Evolutionary conservation across 2,113 vertebrate genomes (phyloP), one percentile per base, ranked within the genome.

Genomic region (Epinephelus fuscoguttatus): DNA sequence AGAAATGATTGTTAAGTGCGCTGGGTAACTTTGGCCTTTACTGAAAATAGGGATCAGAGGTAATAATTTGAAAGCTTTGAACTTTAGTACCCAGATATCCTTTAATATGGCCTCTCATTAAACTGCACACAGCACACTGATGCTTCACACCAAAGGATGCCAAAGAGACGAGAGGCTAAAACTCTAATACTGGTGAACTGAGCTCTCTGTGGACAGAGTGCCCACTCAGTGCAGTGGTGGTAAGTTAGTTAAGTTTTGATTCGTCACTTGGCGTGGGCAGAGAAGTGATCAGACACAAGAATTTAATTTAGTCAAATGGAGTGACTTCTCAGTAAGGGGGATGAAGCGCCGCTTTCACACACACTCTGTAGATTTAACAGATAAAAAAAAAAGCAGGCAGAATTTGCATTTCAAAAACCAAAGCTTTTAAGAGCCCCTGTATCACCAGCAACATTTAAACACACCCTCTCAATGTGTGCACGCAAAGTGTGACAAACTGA

Each of bases 21-120:
- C 14, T 5, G 2, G 49, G 49, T 23, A 71, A 55, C 47, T 71
- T 33, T 23, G 17, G 55, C 27, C 52, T 9, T 25, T 23, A 79
- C 40, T 57, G 17, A 12, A 60, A 2, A 18, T 59, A 30, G 4
- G 37, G 47, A 17, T 81, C 70, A 49, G 27, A 21, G 47, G 76
- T 47, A 69, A 78, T 53, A 60, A 53, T 62, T 49, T 77, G 40
- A 79, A 85, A 80, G 80, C 80, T 86, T 74, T 87, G 84, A 91
- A 85, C 77, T 84, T 45, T 30, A 11, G 40, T 60, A 2, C 60
- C 60, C 56, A 69, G 74, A 50, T 42, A 53, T 75, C 52, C 61
- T 70, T 66, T 62, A 75, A 69, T n/a, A 68, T 70, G 27, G 27
- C 88, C 71, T 87, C 71, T 86, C 87, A 81, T 88, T 90, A 83